Evolutionary conservation across 2,797 vertebrate species (phyloP), one percentile per base, ranked within the genome.

Genomic region (Sphenopsis melanotis): DNA sequence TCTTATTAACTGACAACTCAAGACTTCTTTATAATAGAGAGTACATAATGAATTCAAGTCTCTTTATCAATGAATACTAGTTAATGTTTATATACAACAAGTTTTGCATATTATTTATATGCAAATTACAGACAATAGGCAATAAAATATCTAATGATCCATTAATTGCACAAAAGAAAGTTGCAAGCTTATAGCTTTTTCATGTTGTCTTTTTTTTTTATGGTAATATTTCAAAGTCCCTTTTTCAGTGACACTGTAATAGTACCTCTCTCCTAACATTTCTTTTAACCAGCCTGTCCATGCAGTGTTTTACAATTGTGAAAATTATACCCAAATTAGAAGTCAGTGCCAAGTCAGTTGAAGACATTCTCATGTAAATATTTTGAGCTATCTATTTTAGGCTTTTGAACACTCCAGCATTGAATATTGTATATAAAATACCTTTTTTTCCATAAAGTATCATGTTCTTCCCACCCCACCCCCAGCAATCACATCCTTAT

Each of bases 381-480:
- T 60, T 71, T 37, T 49, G 30, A 83, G 23, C 36, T 47, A 5
- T 49, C 11, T 39, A 23, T 88, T 94, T 78, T 68, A 78, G 46
- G 16, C 10, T 75, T 83, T 90, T 78, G 41, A 86, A 29, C 24
- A 36, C 5, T 50, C 53, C 44, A 70, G 19, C 32, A 36, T 55
- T 77, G 18, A 71, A 8, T 61, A n/a, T 37, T 32, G 15, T 50
- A 16, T 53, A 44, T 42, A 16, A 79, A 71, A 46, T 81, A 49
- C 2, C 13, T 79, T 22, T 27, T 61, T 47, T 56, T 27, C 49
- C 16, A 6, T 53, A 4, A 74, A 49, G 6, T 50, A 15, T 60
- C 17, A 8, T 41, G 11, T 34, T 77, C 41, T 71, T 82, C 22
- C 5, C 0, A 2, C 8, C 5, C 1, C 8, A 4, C 11, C 24